Conservation (phyloP, 2,113 vertebrate genomes). For the Bufo gargarizans region DNA sequence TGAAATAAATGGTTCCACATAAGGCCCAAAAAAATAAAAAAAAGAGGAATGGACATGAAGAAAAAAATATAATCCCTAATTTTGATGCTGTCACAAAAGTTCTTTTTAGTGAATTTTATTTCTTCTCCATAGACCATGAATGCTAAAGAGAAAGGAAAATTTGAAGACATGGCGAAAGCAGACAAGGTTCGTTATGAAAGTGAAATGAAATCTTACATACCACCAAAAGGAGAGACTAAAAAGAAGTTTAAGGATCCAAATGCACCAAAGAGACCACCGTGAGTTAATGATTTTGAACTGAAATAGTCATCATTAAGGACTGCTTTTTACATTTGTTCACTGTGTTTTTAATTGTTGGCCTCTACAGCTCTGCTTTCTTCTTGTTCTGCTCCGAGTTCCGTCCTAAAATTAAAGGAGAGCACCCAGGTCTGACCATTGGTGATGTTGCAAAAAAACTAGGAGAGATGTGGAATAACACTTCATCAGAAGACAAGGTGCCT, state of each 20-base stretch:
- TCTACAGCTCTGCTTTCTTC: slow-evolving; percentile 92
- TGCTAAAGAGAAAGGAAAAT: slow-evolving; percentile 93
- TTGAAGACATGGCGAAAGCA: slow-evolving; percentile 94
- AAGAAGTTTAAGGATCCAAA: slow-evolving; percentile 96
- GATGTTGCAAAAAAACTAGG: slow-evolving; percentile 95
- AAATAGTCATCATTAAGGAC: not conserved
- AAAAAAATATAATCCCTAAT: no score
- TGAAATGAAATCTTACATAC: slow-evolving; percentile 95
- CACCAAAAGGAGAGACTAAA: slow-evolving; percentile 90
- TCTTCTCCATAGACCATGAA: slow-evolving; percentile 85
- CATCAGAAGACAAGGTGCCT: slow-evolving; percentile 90
- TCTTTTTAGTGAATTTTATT: not conserved
- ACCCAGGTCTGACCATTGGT: slow-evolving; percentile 87
- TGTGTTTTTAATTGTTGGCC: not conserved
- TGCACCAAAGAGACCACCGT: slow-evolving; percentile 98
- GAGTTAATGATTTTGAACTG: slow-evolving; percentile 60
- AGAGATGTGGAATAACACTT: slow-evolving; percentile 93
- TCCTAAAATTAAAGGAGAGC: slow-evolving; percentile 91
- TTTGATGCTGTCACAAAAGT: no score
- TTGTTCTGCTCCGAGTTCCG: slow-evolving; percentile 95
- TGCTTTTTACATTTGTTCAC: no score
- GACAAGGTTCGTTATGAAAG: slow-evolving; percentile 94
- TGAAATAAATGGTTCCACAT: no score
- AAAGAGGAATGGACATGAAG: no score
- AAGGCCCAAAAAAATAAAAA: no score